Evolutionary conservation across 2,888 invertebrate genomes (phyloP).

Genomic region (Bembecia ichneumoniformis): DNA sequence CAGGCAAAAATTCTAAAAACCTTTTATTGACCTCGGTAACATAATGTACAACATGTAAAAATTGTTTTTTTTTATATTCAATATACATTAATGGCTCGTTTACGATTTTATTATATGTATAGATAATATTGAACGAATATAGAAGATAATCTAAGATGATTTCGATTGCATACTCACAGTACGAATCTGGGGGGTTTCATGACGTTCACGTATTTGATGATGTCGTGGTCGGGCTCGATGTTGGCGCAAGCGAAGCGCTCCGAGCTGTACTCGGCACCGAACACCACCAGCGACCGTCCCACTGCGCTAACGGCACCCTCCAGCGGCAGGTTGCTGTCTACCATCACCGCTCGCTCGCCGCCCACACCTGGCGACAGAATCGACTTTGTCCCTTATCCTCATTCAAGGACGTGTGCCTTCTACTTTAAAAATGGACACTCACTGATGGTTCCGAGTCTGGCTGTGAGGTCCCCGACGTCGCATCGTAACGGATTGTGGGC

Average conservation of each 20-base stretch:
- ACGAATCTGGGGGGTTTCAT: slow-evolving; percentile 91
- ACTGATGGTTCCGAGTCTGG: slow-evolving; percentile 86
- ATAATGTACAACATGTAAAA: no score
- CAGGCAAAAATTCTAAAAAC: no score
- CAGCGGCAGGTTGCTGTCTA: slow-evolving; percentile 90
- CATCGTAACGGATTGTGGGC: slow-evolving; percentile 90
- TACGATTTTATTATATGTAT: no score
- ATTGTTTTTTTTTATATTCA: no score
- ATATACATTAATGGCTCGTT: no score
- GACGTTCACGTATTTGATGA: slow-evolving; percentile 90
- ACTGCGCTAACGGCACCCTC: slow-evolving; percentile 83
- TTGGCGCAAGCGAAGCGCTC: slow-evolving; percentile 91
- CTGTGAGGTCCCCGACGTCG: slow-evolving; percentile 91
- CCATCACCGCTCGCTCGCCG: slow-evolving; percentile 79
- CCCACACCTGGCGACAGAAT: slow-evolving; percentile 75
- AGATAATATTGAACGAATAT: no score
- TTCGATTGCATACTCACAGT: slow-evolving; percentile 73
- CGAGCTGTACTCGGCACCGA: slow-evolving; percentile 79
- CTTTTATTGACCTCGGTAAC: no score
- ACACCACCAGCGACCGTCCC: slow-evolving; percentile 88
- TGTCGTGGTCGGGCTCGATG: slow-evolving; percentile 91
- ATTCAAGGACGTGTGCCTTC: background rate
- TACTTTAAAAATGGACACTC: slow-evolving; percentile 12
- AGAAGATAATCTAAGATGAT: no score
- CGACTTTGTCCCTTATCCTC: background rate